Evolutionary conservation across 2,797 vertebrate species (phyloP).

Genomic region (Buphagus erythrorhynchus): DNA sequence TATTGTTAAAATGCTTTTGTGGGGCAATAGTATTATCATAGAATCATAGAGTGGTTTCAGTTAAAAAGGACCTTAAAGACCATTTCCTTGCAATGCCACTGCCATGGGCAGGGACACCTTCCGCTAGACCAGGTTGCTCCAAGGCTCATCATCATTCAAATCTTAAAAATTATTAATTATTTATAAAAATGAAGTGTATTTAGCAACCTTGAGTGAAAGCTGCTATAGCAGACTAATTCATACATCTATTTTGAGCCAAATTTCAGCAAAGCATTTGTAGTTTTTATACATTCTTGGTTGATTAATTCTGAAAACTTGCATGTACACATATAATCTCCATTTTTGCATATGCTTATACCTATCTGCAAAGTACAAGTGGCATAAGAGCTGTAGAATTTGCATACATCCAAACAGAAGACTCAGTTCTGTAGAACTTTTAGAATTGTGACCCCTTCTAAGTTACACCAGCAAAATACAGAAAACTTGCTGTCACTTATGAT

Average conservation of each 20-base stretch:
- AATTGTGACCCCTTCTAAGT: not conserved
- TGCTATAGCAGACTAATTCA: not conserved
- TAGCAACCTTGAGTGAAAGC: not conserved
- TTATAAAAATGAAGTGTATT: not conserved
- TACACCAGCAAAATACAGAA: not conserved
- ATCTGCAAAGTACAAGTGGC: conserved; percentile 34
- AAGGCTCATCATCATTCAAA: not conserved
- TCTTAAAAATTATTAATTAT: not conserved
- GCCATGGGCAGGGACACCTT: not conserved
- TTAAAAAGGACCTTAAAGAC: not conserved
- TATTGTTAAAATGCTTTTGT: not conserved
- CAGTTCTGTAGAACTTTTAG: not conserved
- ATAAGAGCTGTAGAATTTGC: not conserved
- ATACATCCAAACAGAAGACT: conserved; percentile 1
- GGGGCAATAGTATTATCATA: not conserved
- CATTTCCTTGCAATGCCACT: not conserved
- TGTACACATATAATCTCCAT: conserved; percentile 33
- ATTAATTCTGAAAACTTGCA: conserved; percentile 27
- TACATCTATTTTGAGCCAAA: not conserved
- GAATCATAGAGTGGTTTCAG: not conserved
- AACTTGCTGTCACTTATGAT: not conserved
- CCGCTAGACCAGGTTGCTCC: not conserved
- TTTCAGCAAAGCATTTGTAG: not conserved
- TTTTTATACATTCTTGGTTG: not conserved
- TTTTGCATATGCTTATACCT: conserved; percentile 48